Conservation (phyloP, 1,140 invertebrate genomes). For the Achatina immaculata region DNA sequence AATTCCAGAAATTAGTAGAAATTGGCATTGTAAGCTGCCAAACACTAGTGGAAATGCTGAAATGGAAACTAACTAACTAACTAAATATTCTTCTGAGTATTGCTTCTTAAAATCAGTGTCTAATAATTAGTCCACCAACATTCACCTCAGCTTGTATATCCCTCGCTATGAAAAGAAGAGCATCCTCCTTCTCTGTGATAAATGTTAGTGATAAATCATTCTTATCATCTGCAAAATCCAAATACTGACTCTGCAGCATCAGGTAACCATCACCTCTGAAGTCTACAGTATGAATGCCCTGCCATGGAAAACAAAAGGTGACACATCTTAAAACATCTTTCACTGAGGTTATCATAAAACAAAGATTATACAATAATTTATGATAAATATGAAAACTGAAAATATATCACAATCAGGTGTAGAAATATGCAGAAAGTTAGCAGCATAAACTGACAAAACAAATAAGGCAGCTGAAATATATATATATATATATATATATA, state of each 20-base stretch:
- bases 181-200: conserved; percentile 79
- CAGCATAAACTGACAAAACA: too few species aligned
- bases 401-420: not conserved
- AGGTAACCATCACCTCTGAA: conserved; percentile 84
- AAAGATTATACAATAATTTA: not conserved
- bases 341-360: not conserved
- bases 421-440: not conserved
- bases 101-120: not conserved
- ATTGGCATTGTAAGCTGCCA: too few species aligned
- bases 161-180: conserved; percentile 78
- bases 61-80: too few species aligned
- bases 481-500: too few species aligned
- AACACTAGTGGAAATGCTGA: too few species aligned
- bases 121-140: not conserved
- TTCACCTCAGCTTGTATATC: conserved; percentile 45
- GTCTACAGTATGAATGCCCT: conserved; percentile 78
- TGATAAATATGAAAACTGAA: not conserved
- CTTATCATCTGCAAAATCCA: conserved; percentile 74
- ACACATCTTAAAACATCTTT: not conserved
- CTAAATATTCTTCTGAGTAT: too few species aligned
- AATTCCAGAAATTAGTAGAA: too few species aligned
- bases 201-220: conserved; percentile 82
- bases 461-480: too few species aligned
- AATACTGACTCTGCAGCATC: conserved; percentile 78
- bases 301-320: conserved; percentile 46